Base-by-base conservation (phyloP, 2,797 vertebrate species). In the Perdix hodgsoniae region DNA sequence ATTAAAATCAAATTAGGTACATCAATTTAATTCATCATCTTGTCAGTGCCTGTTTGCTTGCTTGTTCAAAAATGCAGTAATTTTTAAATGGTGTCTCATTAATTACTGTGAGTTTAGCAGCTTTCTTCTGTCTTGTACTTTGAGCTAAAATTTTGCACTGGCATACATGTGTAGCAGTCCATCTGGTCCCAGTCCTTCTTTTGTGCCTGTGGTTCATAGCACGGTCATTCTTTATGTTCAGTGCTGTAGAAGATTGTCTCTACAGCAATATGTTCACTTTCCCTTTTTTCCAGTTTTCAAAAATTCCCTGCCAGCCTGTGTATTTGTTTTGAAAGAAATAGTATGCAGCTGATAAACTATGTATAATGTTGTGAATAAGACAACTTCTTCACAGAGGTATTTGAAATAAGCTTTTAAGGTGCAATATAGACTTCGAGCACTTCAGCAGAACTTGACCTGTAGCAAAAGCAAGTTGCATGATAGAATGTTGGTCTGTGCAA, bases 1-100 rank as follows among this genome's bases (percentile, higher is more conserved):
- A 96, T 96, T 96, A 95, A 96, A 96, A 96, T 97, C 92, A 94
- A 94, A 95, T 94, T 92, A 94, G 76, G 63, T 79, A 63, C 87
- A 92, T 93, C 79, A 95, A 37, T 94, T 86, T 92, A 91, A 93
- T 95, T 96, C 64, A 91, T 95, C 89, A 90, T 91, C 82, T 91
- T 94, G 77, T 95, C 90, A 80, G 76, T 91, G 79, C 86, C 40
- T 79, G 60, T 93, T 94, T 95, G 82, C 82, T 90, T 17, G 26
- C 83, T 91, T 6, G 15, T 63, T 94, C 74, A 80, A 91, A 86
- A 87, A 86, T 60, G 72, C 65, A 83, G 76, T 91, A 84, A 95
- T 95, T 96, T 85, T 82, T 50, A 95, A 94, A 89, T 84, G 52
- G 52, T 89, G 79, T 84, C 83, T 95, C 81, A 66, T 94, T 96